phyloP scores from a whole-genome alignment of 2,888 invertebrate species.

The Leptopilina myrica region DNA sequence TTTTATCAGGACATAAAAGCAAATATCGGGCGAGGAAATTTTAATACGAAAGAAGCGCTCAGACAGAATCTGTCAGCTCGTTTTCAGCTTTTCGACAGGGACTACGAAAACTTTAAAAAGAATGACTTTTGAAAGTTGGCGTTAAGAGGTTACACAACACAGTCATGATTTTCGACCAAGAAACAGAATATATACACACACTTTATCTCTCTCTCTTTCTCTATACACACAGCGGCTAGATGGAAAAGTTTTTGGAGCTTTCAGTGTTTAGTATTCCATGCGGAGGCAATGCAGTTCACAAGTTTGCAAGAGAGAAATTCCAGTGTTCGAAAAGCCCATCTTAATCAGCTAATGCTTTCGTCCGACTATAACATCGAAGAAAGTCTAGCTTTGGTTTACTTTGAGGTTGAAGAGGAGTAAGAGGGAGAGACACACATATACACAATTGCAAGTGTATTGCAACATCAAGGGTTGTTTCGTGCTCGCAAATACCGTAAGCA shows the following conservation, averaged over 20 bases:
- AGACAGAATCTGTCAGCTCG: conserved; percentile 10
- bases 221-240: background rate
- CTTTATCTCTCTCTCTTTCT: too few species aligned
- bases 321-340: conserved; percentile 35
- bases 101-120: conserved; percentile 21
- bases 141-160: background rate
- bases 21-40: conserved; percentile 20
- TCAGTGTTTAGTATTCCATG: conserved; percentile 31
- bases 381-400: conserved; percentile 27
- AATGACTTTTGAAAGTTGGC: conserved; percentile 28
- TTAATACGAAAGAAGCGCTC: background rate
- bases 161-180: background rate
- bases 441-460: conserved; percentile 48
- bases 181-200: background rate
- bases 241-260: conserved; percentile 23
- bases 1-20: background rate
- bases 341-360: conserved; percentile 32
- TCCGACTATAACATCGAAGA: conserved; percentile 36
- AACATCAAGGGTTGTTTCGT: conserved; percentile 65
- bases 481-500: conserved; percentile 69
- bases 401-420: conserved; percentile 1
- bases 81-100: conserved; percentile 26
- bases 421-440: too few species aligned
- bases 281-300: conserved; percentile 19
- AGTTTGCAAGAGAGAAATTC: conserved; percentile 25